Evolutionary conservation across 1,140 invertebrate genomes (phyloP), one percentile per base, ranked within the genome.

Genomic region (Drosophila equinoxialis): DNA sequence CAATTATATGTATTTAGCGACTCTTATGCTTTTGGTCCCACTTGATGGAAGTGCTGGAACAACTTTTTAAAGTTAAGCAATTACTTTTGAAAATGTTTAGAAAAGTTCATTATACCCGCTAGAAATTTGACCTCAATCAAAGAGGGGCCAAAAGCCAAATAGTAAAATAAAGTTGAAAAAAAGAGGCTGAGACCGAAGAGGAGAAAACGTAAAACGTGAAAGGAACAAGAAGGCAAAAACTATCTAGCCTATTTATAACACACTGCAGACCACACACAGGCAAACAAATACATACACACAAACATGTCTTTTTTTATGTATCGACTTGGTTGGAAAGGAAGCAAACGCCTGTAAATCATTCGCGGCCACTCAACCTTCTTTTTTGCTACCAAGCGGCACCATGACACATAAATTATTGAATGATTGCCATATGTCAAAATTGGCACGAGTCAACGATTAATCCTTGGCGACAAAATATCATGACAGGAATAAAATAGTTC

Each of bases 101-200:
- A 73, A 87, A 87, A 87, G 83, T 86, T 86, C 84, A 86, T 81
- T 87, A 86, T 86, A 84, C 83, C 83, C 82, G 41, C 70, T 71
- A 80, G 73, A 74, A 75, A 70, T 77, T 74, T 86, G 83, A 86
- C 83, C 83, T 83, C 83, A 89, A 87, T 86, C 73, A 65, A 58
- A 71, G 66, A 77, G 68, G 37, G 68, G 37, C 65, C n/a, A n/a
- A n/a, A 62, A 69, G 61, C 61, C 67, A 81, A 68, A 71, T 58
- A 68, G 59, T 35, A 54, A 39, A 39, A 65, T 51, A 65, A 60
- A 65, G 33, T 13, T 13, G 23, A 55, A 55, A 51, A 7, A 23
- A 5, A 10, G 20, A 37, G 30, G 30, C 30, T 37, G 23, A 26
- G 17, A 11, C 20, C 45, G 11, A 67, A 20, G 51, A 41, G 8